Conservation (phyloP, 1,140 invertebrate species). For the Calliphora vicina region DNA sequence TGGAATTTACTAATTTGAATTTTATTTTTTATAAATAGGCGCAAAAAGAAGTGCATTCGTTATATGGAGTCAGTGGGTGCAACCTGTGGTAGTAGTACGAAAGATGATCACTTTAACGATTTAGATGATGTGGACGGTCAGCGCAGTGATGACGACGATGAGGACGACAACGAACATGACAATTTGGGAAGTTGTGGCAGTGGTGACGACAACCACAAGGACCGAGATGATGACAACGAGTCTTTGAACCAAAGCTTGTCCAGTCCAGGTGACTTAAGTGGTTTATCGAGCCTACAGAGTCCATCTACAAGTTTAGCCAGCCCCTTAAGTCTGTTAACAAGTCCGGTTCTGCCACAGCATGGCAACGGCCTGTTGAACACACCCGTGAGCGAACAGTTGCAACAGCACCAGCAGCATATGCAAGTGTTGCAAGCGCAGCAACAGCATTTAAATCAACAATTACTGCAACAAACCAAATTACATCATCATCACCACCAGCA, state of each 20-base stretch:
- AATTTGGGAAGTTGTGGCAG: conserved; percentile 79
- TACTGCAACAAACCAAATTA: background rate
- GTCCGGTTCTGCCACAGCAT: conserved; percentile 55
- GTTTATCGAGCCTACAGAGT: conserved; percentile 79
- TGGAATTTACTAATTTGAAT: background rate
- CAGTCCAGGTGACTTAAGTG: conserved; percentile 79
- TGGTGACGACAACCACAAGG: conserved; percentile 75
- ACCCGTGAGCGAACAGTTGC: background rate
- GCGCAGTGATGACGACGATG: conserved; percentile 65
- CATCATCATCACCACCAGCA: conserved; percentile 14
- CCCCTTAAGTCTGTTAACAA: conserved; percentile 70
- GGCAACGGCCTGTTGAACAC: background rate
- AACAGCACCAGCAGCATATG: background rate
- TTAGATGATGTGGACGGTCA: conserved; percentile 71
- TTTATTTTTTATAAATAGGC: conserved; percentile 68
- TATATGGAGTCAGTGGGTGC: conserved; percentile 78
- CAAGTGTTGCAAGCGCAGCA: conserved; percentile 10
- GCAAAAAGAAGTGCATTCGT: conserved; percentile 98
- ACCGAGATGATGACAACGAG: conserved; percentile 72
- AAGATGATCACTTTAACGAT: conserved; percentile 52
- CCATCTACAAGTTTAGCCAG: conserved; percentile 75
- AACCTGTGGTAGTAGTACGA: background rate
- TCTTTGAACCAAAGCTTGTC: conserved; percentile 75
- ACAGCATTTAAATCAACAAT: conserved; percentile 12
- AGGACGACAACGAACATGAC: conserved; percentile 78